Base-by-base conservation (phyloP, 2,888 invertebrate species). In the Listrodromus nycthemerus region DNA sequence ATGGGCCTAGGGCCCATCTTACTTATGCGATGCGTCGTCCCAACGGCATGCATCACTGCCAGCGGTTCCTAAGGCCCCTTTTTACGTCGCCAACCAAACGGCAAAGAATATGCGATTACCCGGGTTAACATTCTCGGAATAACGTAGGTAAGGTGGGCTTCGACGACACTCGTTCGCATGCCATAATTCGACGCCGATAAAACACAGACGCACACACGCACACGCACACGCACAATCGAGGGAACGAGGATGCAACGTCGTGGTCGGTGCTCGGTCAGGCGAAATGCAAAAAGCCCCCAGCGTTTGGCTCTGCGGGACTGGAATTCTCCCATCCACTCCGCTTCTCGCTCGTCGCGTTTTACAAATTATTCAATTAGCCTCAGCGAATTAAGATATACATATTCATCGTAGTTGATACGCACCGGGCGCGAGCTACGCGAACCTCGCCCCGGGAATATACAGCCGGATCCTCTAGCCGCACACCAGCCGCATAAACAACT, bases 311-410 rank as follows among this genome's bases (percentile, higher is more conserved):
- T 74, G 58, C 61, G 50, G 78, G 79, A 79, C 85, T 85, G 83
- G 85, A 85, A 85, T 84, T 30, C 37, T 70, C 85, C 85, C 86
- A 85, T 66, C 70, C 76, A 69, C 71, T 70, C 75, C 24, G 58
- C 74, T 65, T 48, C 50, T 84, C 70, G 63, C 88, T 86, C 88
- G 85, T 82, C 89, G 89, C 92, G 93, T 92, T 93, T 93, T 93
- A 93, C 93, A 93, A 93, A 93, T 93, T 93, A 93, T 93, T 93
- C 93, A 93, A 93, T 93, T 93, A 93, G 93, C 92, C 93, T 82
- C 90, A 91, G 93, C 92, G 93, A 93, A 93, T 93, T 93, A 93
- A 93, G 92, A 92, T 92, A 93, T 93, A 92, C 92, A 93, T 93
- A 93, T 93, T 93, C 93, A 93, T 93, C 91, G 92, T 87, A 87